A percentile compares a stretch with the other conserved stretches of the same genome.
phyloP scores from a whole-genome alignment of 1,140 invertebrate species.

The Amphibalanus amphitrite region DNA sequence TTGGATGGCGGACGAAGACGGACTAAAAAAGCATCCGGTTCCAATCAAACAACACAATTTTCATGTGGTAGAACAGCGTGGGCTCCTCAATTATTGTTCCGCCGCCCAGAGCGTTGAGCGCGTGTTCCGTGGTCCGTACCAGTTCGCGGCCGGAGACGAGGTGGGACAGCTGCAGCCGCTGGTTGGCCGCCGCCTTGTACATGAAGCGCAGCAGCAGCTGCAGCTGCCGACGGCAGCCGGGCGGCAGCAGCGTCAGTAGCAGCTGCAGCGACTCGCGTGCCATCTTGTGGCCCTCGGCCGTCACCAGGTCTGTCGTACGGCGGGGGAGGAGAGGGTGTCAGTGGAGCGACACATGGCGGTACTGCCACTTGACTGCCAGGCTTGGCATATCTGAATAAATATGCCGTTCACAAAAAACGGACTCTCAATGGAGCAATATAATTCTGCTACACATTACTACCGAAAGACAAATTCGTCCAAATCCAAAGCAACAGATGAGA shows the following conservation, averaged over 20 bases:
- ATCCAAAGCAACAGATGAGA: background rate
- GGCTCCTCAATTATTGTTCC: too few species aligned
- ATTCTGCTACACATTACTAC: background rate
- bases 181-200: conserved; percentile 13
- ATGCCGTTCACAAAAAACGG: background rate
- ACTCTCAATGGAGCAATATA: background rate
- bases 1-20: too few species aligned
- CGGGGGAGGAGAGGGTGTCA: background rate
- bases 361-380: background rate
- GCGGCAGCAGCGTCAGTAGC: conserved; percentile 13
- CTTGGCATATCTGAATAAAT: background rate
- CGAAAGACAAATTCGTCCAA: background rate
- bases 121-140: too few species aligned
- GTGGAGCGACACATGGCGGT: background rate
- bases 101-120: too few species aligned
- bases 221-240: conserved; percentile 11
- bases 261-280: conserved; percentile 6
- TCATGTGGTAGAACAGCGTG: background rate
- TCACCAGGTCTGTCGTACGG: background rate
- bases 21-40: too few species aligned
- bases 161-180: conserved; percentile 5
- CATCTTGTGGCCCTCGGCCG: background rate
- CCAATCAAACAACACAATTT: too few species aligned
- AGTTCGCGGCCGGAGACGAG: background rate
- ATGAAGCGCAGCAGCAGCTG: conserved; percentile 15